Conservation (phyloP, 2,888 invertebrate genomes). For the Hecatera dysodea region DNA sequence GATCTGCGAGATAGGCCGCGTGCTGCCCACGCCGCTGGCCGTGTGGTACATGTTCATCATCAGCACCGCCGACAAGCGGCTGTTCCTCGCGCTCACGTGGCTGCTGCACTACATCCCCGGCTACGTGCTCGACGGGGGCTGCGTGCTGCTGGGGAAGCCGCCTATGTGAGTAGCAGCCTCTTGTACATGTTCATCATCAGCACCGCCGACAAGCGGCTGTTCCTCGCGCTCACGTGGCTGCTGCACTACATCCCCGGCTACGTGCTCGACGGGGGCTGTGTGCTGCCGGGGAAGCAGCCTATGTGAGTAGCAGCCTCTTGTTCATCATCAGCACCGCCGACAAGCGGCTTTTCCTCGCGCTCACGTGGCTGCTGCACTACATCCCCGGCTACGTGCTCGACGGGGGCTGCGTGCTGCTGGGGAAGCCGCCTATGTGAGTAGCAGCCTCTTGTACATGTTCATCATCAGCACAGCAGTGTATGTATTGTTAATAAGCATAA, state of each 20-base stretch:
- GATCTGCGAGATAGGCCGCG: constrained; percentile 33
- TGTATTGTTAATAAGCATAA: too few species aligned
- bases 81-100: constrained; percentile 63
- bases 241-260: constrained; percentile 60
- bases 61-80: constrained; percentile 46
- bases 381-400: constrained; percentile 67
- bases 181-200: too few species aligned
- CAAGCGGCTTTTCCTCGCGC: constrained; percentile 52
- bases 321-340: constrained; percentile 52
- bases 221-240: constrained; percentile 61
- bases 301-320: constrained; percentile 59
- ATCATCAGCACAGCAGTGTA: too few species aligned
- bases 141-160: constrained; percentile 56
- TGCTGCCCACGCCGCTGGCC: constrained; percentile 56
- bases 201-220: constrained; percentile 54
- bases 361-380: constrained; percentile 66
- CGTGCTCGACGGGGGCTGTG: constrained; percentile 22
- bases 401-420: constrained; percentile 43
- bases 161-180: constrained; percentile 26
- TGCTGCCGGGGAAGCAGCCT: constrained; percentile 56
- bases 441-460: too few species aligned
- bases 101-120: constrained; percentile 68
- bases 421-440: constrained; percentile 54
- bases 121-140: constrained; percentile 55
- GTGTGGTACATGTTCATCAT: constrained; percentile 63